These are phyloP conservation scores for cat (Felis catus) DNA, from an alignment of 2,113 vertebrate genomes.

Conservation along the genomic window F.catus_Fca126_mat1.0 CM031418.1:78302001-78302500, in stretches of 20 bases:
- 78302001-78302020: background rate
- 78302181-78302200: background rate
- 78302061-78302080: accelerated
- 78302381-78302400: background rate
- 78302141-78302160: background rate
- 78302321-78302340: background rate
- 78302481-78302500: background rate
- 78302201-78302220: background rate
- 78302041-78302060: background rate
- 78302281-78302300: background rate
- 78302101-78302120: background rate
- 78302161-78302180: background rate
- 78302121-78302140: background rate
- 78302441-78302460: background rate
- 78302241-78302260: background rate
- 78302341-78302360: background rate
- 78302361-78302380: background rate
- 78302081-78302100: background rate
- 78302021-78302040: background rate
- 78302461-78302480: background rate
- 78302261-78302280: background rate
- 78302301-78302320: background rate
- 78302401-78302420: background rate
- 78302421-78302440: background rate
- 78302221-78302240: background rate